Evolutionary conservation across 1,140 invertebrate genomes (phyloP).

Genomic region (Scaptomyza montana): DNA sequence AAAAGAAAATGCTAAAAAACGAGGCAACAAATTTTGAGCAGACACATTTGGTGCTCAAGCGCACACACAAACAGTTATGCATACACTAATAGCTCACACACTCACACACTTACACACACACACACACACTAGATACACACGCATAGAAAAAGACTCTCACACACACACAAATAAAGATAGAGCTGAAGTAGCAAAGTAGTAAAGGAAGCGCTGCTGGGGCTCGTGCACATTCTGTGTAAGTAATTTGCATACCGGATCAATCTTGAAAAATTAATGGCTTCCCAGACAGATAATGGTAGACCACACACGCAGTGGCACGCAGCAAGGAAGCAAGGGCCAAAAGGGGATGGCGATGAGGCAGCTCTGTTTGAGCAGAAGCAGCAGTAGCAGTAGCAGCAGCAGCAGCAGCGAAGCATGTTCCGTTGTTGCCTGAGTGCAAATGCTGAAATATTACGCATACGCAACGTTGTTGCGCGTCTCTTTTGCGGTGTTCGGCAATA

Average conservation of each 20-base stretch:
- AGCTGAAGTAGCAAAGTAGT: conserved; percentile 30
- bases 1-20: conserved; percentile 56
- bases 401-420: conserved; percentile 63
- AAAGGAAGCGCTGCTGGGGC: conserved; percentile 73
- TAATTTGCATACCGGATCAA: conserved; percentile 83
- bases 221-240: conserved; percentile 80
- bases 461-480: conserved; percentile 54
- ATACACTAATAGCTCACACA: conserved; percentile 13
- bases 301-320: conserved; percentile 65
- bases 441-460: conserved; percentile 82
- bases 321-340: conserved; percentile 35
- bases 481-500: conserved; percentile 74
- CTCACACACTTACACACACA: conserved; percentile 20
- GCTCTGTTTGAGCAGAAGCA: conserved; percentile 17
- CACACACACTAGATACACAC: conserved; percentile 33
- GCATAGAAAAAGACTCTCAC: conserved; percentile 42
- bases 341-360: conserved; percentile 14
- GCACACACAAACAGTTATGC: conserved; percentile 2
- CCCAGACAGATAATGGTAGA: conserved; percentile 83
- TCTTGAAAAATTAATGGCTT: conserved; percentile 83
- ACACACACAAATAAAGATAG: conserved; percentile 64
- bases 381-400: conserved; percentile 28
- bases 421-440: conserved; percentile 46
- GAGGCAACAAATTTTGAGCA: conserved; percentile 34
- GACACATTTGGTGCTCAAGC: conserved; percentile 43